phyloP scores from a whole-genome alignment of 2,888 invertebrate genomes.

The Serripes groenlandicus region DNA sequence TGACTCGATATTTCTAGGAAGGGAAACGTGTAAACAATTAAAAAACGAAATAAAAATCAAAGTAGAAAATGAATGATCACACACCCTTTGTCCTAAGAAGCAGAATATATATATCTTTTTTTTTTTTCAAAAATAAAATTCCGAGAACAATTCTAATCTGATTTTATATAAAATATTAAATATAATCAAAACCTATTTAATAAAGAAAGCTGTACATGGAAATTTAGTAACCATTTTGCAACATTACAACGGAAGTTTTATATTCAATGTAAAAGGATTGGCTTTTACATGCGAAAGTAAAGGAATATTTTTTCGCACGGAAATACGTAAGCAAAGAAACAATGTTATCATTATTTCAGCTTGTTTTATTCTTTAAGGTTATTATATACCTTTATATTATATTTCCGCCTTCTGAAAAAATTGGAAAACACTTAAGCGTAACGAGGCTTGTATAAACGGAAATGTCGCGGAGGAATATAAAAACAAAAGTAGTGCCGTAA shows the following conservation, averaged over 20 bases:
- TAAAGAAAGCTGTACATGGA: no score
- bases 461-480: conserved; percentile 44
- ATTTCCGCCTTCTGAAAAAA: conserved; percentile 1
- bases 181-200: no score
- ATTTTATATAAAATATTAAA: no score
- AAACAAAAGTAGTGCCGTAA: conserved; percentile 35
- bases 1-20: not conserved
- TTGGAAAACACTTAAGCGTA: conserved; percentile 1
- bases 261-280: no score
- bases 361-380: not conserved
- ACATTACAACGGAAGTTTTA: no score
- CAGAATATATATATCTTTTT: no score
- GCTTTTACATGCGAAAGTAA: no score
- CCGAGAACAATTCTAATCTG: no score
- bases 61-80: not conserved
- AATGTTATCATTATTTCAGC: conserved; percentile 5
- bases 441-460: conserved; percentile 21
- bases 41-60: conserved; percentile 16
- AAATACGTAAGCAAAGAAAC: conserved; percentile 2
- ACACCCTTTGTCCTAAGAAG: no score
- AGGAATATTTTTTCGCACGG: conserved; percentile 1
- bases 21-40: not conserved
- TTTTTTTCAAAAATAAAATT: no score
- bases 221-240: no score
- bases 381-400: not conserved